phyloP scores from a whole-genome alignment of 2,888 invertebrate genomes.

The Hermaeophaga mercurialis region DNA sequence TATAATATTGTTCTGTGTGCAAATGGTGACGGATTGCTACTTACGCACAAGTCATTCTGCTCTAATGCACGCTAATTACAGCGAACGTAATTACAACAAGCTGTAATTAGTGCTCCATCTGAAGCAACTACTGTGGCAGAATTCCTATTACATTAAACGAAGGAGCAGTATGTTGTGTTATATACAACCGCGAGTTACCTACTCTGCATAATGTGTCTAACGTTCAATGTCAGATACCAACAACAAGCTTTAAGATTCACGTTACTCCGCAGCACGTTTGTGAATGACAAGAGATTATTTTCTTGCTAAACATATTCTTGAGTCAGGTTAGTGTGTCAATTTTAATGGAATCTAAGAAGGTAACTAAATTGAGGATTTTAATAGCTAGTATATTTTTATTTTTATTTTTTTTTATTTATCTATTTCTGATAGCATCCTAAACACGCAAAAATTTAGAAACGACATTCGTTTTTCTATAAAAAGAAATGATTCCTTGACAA shows the following conservation, averaged over 20 bases:
- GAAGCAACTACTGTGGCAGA: constrained; percentile 40
- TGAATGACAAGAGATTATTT: too few species aligned
- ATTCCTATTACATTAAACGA: constrained; percentile 42
- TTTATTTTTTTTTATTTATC: too few species aligned
- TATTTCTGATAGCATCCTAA: too few species aligned
- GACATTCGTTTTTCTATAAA: too few species aligned
- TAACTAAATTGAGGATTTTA: too few species aligned
- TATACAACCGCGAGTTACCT: constrained; percentile 25
- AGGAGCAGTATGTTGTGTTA: constrained; percentile 35
- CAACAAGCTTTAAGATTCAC: constrained; percentile 6
- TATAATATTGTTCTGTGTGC: too few species aligned
- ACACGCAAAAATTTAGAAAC: too few species aligned
- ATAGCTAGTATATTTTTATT: too few species aligned
- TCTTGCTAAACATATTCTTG: too few species aligned
- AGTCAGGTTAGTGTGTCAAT: too few species aligned
- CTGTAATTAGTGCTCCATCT: constrained; percentile 46
- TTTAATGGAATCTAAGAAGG: too few species aligned
- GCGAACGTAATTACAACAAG: constrained; percentile 43
- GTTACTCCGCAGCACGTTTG: not conserved
- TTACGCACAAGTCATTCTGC: constrained; percentile 37
- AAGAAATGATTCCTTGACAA: too few species aligned
- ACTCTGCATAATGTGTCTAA: constrained; percentile 28
- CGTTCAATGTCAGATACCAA: constrained; percentile 24
- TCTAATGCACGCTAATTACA: constrained; percentile 45
- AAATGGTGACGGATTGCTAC: constrained; percentile 11